Percentiles rank a stretch among this genome's conserved stretches.
Evolutionary conservation across 1,140 invertebrate species (phyloP).

Genomic region (Samia ricini): DNA sequence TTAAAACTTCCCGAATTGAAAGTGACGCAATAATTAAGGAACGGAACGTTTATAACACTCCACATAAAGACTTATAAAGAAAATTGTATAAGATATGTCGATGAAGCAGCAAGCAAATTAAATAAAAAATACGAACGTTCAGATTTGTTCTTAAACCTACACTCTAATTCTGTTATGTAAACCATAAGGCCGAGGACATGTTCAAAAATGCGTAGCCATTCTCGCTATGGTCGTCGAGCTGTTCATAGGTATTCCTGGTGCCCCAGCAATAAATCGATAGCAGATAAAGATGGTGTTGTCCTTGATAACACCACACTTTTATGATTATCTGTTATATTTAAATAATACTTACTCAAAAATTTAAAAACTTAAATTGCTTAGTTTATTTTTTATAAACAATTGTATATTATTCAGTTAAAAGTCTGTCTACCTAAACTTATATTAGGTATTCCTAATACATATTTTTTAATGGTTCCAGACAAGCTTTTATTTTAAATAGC

Average conservation of each 20-base stretch:
- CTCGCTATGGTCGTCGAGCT: no score
- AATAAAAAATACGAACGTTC: no score
- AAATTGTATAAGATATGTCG: not conserved
- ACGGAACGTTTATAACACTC: slow-evolving; percentile 28
- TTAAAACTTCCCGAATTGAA: slow-evolving; percentile 68
- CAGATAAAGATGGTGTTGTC: no score
- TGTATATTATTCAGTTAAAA: slow-evolving; percentile 41
- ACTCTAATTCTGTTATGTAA: no score
- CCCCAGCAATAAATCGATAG: no score
- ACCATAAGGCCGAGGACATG: no score
- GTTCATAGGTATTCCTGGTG: no score
- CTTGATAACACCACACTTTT: no score
- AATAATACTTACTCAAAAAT: not conserved
- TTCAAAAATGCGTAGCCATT: no score
- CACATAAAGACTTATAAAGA: slow-evolving; percentile 19
- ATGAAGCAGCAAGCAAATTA: no score
- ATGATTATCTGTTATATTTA: no score
- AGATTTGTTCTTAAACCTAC: no score
- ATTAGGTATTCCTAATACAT: slow-evolving; percentile 30
- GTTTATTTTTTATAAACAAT: not conserved
- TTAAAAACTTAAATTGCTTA: not conserved
- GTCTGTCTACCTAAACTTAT: slow-evolving; percentile 39
- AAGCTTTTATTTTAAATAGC: slow-evolving; percentile 45
- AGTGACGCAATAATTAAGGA: slow-evolving; percentile 55
- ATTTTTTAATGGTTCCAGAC: slow-evolving; percentile 38